A percentile compares a stretch with the other conserved stretches of the same genome.
Evolutionary conservation across 1,140 invertebrate genomes (phyloP).

Genomic region (Pseudomyrmex cubaensis): DNA sequence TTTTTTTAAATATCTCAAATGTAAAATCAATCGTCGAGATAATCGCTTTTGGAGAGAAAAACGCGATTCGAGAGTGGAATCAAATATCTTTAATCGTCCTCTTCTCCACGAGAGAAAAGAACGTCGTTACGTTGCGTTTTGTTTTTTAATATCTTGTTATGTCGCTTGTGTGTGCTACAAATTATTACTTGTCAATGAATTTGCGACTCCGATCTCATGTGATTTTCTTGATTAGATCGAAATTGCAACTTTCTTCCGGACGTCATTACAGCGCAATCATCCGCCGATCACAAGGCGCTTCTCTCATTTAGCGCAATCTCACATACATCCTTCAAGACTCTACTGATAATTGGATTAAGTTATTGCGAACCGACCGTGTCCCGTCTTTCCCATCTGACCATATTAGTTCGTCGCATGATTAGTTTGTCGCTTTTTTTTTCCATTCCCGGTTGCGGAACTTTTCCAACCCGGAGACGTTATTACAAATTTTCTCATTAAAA

Average conservation of each 20-base stretch:
- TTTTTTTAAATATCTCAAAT: not conserved
- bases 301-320: not conserved
- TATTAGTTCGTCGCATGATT: not conserved
- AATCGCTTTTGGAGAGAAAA: no score
- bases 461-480: not conserved
- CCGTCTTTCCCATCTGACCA: not conserved
- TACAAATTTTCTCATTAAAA: constrained; percentile 5
- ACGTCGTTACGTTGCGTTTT: no score
- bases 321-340: not conserved
- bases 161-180: no score
- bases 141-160: no score
- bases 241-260: not conserved
- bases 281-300: constrained; percentile 10
- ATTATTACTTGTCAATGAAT: no score
- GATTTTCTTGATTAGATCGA: not conserved
- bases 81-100: no score
- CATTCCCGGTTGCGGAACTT: constrained; percentile 16
- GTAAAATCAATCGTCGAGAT: not conserved
- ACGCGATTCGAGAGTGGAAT: no score
- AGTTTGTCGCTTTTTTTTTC: not conserved
- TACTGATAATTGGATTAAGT: not conserved
- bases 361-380: not conserved
- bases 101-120: no score
- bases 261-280: constrained; percentile 12
- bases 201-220: not conserved